Base-by-base conservation (phyloP, 1,140 invertebrate genomes). In the Berghia stephanieae region DNA sequence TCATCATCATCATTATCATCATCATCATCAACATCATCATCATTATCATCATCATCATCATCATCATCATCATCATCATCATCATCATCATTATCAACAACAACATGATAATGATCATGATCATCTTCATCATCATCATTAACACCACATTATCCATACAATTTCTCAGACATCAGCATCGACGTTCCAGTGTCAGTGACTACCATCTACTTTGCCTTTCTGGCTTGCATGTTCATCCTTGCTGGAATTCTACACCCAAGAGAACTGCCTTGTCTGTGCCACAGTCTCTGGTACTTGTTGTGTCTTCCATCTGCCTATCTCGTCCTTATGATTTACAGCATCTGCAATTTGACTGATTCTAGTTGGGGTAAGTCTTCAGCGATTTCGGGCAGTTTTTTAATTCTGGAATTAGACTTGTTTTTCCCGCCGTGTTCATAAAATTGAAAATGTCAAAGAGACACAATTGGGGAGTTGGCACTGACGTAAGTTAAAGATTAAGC, bases 241-340 rank as follows among this genome's bases (percentile, higher is more conserved):
- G 92, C 94, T 8, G 94, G 92, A 0, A 81, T 95, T 0, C 82
- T 97, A n/a, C 96, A 98, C 90, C 96, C 95, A 0, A 92, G 77
- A 8, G 86, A 88, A 49, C 78, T 85, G 10, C 44, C 42, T 13
- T 85, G 81, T 68, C 82, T 87, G 0, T 24, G 84, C 2, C 80
- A 86, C 49, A 84, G 84, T 13, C 5, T 86, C 16, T 84, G 83
- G 81, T 87, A 83, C 57, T 79, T 87, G 1, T 78, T 86, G n/a
- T 87, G 86, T 81, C 69, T 87, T 2, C 86, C 86, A 1, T 83
- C 86, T 3, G 85, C 83, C 1, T 85, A 86, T 74, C 81, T 87
- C 13, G 66, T 87, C 5, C 75, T 87, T 38, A 86, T 82, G 24
- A 82, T 87, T n/a, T 87, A 87, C 82, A 86, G 86, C 68, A 77